These are phyloP conservation scores for Falco berigora DNA, from an alignment of 2,797 vertebrate genomes.

Conservation along the genomic window DNA sequence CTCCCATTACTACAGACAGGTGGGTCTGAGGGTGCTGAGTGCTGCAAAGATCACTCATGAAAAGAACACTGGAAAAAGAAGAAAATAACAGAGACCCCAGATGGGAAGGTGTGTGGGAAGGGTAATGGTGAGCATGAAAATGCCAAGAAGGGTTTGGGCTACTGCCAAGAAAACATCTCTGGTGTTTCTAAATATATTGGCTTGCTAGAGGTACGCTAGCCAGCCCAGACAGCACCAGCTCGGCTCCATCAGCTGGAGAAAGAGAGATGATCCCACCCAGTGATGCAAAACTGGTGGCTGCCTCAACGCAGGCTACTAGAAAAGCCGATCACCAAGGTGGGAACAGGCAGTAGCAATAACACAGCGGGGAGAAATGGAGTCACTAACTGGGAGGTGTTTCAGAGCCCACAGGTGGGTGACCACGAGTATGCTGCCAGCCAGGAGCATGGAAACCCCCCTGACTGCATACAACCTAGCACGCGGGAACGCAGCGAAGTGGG, in stretches of 20 bases:
- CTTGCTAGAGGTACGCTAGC: background rate
- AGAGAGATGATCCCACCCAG: background rate
- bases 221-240: background rate
- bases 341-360: background rate
- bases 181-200: background rate
- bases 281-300: background rate
- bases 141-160: background rate
- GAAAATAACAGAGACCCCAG: background rate
- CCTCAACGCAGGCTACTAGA: background rate
- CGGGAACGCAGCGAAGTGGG: background rate
- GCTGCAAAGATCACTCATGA: background rate
- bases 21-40: background rate
- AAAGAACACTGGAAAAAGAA: background rate
- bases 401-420: background rate
- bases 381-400: background rate
- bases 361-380: accelerated
- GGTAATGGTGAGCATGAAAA: background rate
- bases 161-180: background rate
- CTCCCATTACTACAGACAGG: accelerated
- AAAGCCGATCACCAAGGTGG: background rate
- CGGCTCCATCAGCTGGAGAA: background rate
- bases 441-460: background rate
- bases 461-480: background rate
- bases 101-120: background rate
- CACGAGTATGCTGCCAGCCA: background rate